Conservation (phyloP, 2,888 invertebrate genomes). For the Bedellia somnulentella region DNA sequence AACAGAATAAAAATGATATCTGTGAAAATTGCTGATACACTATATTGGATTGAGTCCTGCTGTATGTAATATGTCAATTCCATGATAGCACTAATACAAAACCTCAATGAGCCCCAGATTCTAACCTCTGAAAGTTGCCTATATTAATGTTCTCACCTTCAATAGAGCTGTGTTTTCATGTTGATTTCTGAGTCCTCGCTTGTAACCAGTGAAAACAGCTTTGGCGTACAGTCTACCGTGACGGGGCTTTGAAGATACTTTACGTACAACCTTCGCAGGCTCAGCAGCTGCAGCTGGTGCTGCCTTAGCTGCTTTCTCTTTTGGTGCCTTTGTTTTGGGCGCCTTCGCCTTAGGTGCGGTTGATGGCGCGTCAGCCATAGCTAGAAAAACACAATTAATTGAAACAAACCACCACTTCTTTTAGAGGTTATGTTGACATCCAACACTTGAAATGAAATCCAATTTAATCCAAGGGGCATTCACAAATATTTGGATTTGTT, state of each 20-base stretch:
- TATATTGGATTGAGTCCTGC: no score
- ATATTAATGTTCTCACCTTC: conserved; percentile 54
- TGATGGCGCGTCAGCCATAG: conserved; percentile 66
- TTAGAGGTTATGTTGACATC: conserved; percentile 53
- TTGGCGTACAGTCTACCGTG: conserved; percentile 94
- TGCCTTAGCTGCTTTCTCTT: conserved; percentile 58
- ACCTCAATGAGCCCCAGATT: no score
- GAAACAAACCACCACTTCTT: conserved; percentile 9
- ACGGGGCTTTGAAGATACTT: conserved; percentile 55
- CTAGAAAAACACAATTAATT: conserved; percentile 29
- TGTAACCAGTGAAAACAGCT: conserved; percentile 94
- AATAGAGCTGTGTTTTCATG: conserved; percentile 95
- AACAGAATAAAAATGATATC: no score
- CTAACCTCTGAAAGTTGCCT: no score
- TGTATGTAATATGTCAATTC: no score
- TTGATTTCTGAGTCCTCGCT: conserved; percentile 95
- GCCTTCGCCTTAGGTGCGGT: conserved; percentile 56
- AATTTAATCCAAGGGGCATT: conserved; percentile 20
- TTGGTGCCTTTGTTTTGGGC: conserved; percentile 61
- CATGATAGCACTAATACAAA: no score
- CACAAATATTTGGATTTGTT: conserved; percentile 15
- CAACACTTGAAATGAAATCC: conserved; percentile 24
- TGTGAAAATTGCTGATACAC: no score
- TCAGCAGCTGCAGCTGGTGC: conserved; percentile 58
- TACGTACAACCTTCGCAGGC: conserved; percentile 50